These are phyloP conservation scores for Mungos mungo DNA, from an alignment of 2,113 vertebrate genomes.

Conservation along the genomic window DNA sequence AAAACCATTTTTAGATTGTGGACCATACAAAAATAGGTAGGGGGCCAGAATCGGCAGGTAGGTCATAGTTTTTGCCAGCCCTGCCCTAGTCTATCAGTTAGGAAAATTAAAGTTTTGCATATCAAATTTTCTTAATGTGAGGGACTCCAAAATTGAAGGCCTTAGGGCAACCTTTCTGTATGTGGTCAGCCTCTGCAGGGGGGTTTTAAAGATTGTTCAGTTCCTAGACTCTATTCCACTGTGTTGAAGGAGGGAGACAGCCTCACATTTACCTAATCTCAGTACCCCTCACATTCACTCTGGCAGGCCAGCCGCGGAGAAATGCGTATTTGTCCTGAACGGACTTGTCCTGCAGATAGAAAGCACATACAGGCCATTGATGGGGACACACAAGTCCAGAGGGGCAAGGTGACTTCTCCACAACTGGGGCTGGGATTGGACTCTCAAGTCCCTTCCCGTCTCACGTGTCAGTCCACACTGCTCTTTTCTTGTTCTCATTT, in stretches of 20 bases:
- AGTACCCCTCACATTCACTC: background rate
- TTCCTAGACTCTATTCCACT: background rate
- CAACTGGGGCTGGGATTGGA: background rate
- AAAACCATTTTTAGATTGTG: background rate
- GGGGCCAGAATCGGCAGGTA: background rate
- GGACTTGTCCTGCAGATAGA: background rate
- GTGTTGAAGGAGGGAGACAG: background rate
- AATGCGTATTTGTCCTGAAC: background rate
- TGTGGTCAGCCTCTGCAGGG: background rate
- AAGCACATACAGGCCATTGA: background rate
- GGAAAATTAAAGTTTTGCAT: background rate
- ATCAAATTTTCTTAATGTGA: background rate
- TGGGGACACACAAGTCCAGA: background rate
- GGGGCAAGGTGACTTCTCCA: background rate
- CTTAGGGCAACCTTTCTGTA: background rate
- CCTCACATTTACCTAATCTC: background rate
- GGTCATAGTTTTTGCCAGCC: background rate
- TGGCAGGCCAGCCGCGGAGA: background rate
- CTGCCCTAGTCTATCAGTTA: background rate
- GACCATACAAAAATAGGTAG: background rate
- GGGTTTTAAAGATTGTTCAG: background rate
- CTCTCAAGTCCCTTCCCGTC: background rate
- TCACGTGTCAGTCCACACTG: background rate
- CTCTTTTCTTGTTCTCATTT: background rate
- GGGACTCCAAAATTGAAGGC: background rate